A percentile compares a stretch with the other conserved stretches of the same genome.
These are phyloP conservation scores for roundworm (Caenorhabditis elegans) DNA, from an alignment of 1,140 invertebrate genomes.

Conservation along the genomic window DNA sequence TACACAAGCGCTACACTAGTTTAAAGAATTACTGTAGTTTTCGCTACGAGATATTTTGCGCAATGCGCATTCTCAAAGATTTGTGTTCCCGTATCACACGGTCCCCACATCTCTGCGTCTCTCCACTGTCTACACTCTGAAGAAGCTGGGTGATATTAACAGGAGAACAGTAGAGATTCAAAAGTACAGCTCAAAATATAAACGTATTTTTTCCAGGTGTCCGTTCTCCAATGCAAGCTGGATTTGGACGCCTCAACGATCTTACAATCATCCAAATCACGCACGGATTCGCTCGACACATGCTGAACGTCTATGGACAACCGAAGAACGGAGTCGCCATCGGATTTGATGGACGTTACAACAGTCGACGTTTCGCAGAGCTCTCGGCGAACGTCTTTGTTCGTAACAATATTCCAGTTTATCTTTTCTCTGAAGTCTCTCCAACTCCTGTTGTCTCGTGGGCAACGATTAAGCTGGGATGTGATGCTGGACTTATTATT, in stretches of 20 bases:
- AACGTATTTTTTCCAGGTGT: slow-evolving; percentile 74
- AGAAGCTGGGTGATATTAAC: no score
- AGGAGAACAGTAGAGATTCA: no score
- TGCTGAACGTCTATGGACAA: slow-evolving; percentile 69
- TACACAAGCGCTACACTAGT: no score
- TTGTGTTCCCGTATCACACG: no score
- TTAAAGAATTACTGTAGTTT: no score
- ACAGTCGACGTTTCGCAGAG: slow-evolving; percentile 89
- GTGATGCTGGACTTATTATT: slow-evolving; percentile 68
- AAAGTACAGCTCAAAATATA: no score
- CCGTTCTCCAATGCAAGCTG: slow-evolving; percentile 85
- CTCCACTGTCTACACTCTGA: no score
- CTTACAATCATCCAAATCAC: slow-evolving; percentile 85
- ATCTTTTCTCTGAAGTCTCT: slow-evolving; percentile 78
- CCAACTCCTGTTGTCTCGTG: slow-evolving; percentile 84
- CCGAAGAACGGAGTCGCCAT: slow-evolving; percentile 78
- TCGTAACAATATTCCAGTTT: slow-evolving; percentile 77
- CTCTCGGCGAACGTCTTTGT: slow-evolving; percentile 83
- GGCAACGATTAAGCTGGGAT: slow-evolving; percentile 56
- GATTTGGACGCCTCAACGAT: slow-evolving; percentile 92
- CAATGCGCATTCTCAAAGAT: no score
- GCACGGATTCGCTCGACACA: slow-evolving; percentile 84
- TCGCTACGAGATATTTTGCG: no score
- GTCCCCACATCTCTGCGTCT: no score
- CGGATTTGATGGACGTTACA: slow-evolving; percentile 91